Evolutionary conservation across 2,888 invertebrate genomes (phyloP).

Genomic region (Megastigmus dorsalis): DNA sequence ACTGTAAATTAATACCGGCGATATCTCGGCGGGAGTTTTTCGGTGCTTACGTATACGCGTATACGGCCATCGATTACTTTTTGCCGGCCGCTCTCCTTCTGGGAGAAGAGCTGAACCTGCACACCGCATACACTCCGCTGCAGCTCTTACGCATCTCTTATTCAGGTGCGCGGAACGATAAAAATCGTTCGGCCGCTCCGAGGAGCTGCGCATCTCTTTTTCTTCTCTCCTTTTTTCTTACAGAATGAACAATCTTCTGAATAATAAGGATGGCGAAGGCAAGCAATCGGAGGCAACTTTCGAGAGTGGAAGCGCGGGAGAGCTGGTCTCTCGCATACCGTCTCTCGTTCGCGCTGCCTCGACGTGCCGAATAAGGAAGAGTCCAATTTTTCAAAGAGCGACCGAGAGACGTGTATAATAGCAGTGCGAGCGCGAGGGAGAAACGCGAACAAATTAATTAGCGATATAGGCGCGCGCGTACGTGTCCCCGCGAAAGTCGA

Average conservation of each 20-base stretch:
- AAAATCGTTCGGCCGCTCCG: conserved; percentile 29
- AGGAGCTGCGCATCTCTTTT: conserved; percentile 22
- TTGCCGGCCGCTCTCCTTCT: conserved; percentile 13
- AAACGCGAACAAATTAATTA: conserved; percentile 59
- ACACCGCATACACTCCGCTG: too few relatives aligned
- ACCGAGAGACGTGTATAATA: too few relatives aligned
- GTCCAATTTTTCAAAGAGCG: conserved; percentile 57
- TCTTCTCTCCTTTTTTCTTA: not conserved
- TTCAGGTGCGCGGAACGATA: conserved; percentile 23
- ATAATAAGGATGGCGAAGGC: conserved; percentile 38
- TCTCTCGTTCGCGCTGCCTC: too few relatives aligned
- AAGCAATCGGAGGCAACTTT: conserved; percentile 50
- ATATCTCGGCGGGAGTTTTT: not conserved
- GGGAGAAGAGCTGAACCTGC: not conserved
- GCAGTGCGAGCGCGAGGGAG: not conserved
- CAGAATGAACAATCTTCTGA: conserved; percentile 15
- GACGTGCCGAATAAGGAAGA: conserved; percentile 49
- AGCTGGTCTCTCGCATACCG: not conserved
- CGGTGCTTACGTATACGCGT: not conserved
- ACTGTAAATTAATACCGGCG: conserved; percentile 36
- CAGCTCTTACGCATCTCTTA: conserved; percentile 5
- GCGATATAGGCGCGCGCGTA: conserved; percentile 42
- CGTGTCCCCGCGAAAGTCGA: conserved; percentile 33
- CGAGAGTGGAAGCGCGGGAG: conserved; percentile 24
- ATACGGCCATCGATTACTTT: conserved; percentile 18